Evolutionary conservation across 2,113 vertebrate genomes (phyloP).

Genomic region (Pedionomus torquatus): DNA sequence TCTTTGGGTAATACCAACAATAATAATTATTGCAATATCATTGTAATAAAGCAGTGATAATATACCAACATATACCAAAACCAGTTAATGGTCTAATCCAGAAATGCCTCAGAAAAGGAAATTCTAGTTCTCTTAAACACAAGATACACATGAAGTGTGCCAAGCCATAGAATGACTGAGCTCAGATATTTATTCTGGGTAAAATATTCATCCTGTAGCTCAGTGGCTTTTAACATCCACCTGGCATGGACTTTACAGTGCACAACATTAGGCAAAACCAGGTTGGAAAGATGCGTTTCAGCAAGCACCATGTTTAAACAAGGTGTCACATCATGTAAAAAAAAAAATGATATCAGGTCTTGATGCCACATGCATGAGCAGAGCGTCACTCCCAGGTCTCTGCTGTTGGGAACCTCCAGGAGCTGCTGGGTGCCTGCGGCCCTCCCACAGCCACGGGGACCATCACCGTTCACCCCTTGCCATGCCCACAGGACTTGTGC

Average conservation of each 20-base stretch:
- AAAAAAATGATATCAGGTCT: background rate
- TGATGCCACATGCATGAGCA: too few species aligned
- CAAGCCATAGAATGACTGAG: background rate
- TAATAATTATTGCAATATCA: background rate
- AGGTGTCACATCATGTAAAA: background rate
- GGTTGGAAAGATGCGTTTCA: background rate
- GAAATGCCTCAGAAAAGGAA: background rate
- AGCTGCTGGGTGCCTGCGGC: background rate
- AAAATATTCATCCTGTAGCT: background rate
- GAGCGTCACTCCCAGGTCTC: background rate
- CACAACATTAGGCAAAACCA: background rate
- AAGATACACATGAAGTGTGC: background rate
- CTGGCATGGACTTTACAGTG: background rate
- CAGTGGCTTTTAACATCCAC: background rate
- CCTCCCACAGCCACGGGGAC: background rate
- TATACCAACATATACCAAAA: background rate
- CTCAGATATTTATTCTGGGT: background rate
- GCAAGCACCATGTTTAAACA: background rate
- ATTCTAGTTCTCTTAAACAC: background rate
- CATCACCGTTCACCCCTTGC: background rate
- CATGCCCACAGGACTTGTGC: too few species aligned
- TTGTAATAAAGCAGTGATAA: background rate
- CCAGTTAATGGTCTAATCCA: background rate
- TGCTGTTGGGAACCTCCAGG: fast-evolving
- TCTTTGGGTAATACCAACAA: background rate